Conservation (phyloP, 2,888 invertebrate species). For the Spatulosminthurus flaviceps region DNA sequence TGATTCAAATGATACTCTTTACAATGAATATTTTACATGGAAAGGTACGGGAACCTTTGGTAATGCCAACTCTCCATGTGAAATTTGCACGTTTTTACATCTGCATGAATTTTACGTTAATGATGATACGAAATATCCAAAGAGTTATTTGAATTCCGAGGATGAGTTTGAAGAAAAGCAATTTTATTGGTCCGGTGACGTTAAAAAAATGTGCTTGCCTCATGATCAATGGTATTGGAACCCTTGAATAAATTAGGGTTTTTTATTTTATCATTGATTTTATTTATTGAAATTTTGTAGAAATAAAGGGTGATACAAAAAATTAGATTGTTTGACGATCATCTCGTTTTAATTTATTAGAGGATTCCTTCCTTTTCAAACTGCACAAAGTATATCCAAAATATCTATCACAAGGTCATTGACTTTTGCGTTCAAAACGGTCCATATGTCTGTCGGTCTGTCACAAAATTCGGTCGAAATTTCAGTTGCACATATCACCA, state of each 20-base stretch:
- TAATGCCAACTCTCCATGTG: not conserved
- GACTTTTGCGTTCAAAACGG: too few relatives aligned
- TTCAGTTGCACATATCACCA: too few relatives aligned
- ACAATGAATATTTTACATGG: conserved; percentile 39
- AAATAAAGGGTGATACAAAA: too few relatives aligned
- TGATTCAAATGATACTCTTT: conserved; percentile 24
- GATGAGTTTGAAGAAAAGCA: not conserved
- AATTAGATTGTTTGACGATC: too few relatives aligned
- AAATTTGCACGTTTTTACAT: conserved; percentile 1
- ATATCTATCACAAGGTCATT: too few relatives aligned
- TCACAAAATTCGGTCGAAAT: too few relatives aligned
- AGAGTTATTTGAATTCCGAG: not conserved
- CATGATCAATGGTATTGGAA: not conserved
- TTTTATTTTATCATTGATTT: too few relatives aligned
- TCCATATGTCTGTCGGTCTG: too few relatives aligned
- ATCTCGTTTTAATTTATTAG: too few relatives aligned
- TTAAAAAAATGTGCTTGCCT: not conserved
- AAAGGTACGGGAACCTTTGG: conserved; percentile 7
- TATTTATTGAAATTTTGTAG: too few relatives aligned
- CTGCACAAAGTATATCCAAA: too few relatives aligned
- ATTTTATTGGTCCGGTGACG: not conserved
- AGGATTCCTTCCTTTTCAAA: too few relatives aligned
- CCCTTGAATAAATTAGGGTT: not conserved
- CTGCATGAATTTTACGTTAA: not conserved
- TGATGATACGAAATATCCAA: not conserved